Evolutionary conservation across 2,888 invertebrate species (phyloP).

Genomic region (Sminthurides aquaticus): DNA sequence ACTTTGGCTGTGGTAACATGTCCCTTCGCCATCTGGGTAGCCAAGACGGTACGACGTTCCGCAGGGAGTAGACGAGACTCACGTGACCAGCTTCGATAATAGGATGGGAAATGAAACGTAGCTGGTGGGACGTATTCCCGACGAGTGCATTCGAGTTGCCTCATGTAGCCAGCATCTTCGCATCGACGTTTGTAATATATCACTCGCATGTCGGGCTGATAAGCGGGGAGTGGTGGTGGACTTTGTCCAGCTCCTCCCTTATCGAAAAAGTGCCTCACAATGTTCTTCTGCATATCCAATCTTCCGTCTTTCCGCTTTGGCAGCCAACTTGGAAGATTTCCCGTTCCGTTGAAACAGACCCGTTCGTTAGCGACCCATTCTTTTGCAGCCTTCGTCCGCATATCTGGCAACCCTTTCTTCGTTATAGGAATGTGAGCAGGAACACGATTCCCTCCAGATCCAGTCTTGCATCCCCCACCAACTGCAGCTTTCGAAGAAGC

Average conservation of each 20-base stretch:
- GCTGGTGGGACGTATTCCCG: not conserved
- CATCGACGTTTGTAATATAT: not conserved
- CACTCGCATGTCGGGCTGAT: not conserved
- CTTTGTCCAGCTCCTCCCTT: not conserved
- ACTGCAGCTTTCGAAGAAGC: not conserved
- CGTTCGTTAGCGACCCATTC: constrained; percentile 15
- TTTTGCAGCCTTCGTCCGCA: constrained; percentile 18
- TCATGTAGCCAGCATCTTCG: not conserved
- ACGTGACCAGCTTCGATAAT: not conserved
- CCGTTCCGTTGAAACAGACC: not conserved
- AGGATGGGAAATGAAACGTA: not conserved
- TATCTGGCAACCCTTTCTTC: constrained; percentile 14
- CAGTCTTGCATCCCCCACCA: not conserved
- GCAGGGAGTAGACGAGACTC: not conserved
- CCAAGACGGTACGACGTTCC: not conserved
- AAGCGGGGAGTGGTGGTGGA: too few relatives aligned
- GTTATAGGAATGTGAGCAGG: constrained; percentile 17
- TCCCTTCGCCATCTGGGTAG: not conserved
- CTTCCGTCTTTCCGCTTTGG: constrained; percentile 19
- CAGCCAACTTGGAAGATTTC: constrained; percentile 13
- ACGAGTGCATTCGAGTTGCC: not conserved
- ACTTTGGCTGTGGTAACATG: not conserved
- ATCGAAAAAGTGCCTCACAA: not conserved
- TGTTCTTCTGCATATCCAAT: constrained; percentile 8
- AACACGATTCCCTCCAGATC: not conserved